Evolutionary conservation across 1,140 invertebrate genomes (phyloP), one percentile per base, ranked within the genome.

Genomic region (Drosophila teissieri): DNA sequence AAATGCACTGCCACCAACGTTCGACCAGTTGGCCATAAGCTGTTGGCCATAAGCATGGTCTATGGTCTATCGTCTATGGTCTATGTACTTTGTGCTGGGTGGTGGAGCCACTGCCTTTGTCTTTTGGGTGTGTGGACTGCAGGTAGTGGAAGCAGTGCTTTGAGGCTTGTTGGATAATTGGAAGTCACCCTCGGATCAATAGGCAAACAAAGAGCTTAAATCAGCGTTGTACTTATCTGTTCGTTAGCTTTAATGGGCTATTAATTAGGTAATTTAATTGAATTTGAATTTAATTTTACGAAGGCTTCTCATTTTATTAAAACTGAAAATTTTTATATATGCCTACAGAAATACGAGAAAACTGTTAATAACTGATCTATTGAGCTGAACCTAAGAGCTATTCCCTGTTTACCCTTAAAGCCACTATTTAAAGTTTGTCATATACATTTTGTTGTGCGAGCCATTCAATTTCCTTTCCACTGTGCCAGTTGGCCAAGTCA

Each of bases 1-100:
- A 86, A 86, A 73, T 82, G 79, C 79, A 81, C 67, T 56, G 52
- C 69, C 48, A 53, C 58, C 67, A 46, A 58, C 39, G 67, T 57
- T 15, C 42, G 42, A 45, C 81, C 75, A 86, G 83, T 83, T 82
- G 62, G 67, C 60, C 56, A 49, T 53, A 58, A 65, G 56, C 52
- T 19, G 4, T 44, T 11, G 42, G 17, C 15, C 3, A 44, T 44
- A 40, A 40, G 37, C 24, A 27, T 44, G 24, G 36, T 17, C 46
- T 36, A 31, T 45, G 19, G 42, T 34, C 46, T 36, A 31, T 39
- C 15, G 42, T 34, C 46, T 36, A 22, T 31, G 42, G 42, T 44
- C 42, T 45, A 45, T 45, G 42, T 42, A 17, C 40, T 42, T n/a
- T n/a, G 62, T 40, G 19, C 72, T 79, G 51, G 51, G 19, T 67